A percentile compares a stretch with the other conserved stretches of the same genome.
Evolutionary conservation across 2,113 vertebrate species (phyloP).

Genomic region (Malurus cyaneus): DNA sequence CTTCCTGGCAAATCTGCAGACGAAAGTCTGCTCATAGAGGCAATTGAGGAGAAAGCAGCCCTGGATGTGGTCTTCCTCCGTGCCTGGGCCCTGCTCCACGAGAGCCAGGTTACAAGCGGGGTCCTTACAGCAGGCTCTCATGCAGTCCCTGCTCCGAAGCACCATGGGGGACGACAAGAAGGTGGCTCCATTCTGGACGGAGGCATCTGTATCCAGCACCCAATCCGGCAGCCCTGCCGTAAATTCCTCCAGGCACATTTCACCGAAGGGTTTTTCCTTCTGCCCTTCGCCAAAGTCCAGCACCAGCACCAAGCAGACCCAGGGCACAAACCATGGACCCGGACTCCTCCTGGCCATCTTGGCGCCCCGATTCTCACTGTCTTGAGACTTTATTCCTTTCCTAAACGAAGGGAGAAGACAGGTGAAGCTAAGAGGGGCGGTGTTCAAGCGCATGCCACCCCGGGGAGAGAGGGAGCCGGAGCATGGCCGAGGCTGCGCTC

Average conservation of each 20-base stretch:
- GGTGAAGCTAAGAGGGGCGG: not conserved
- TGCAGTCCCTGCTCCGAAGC: constrained; percentile 75
- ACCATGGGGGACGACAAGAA: constrained; percentile 80
- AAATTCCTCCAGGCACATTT: constrained; percentile 75
- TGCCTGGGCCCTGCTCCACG: constrained; percentile 71
- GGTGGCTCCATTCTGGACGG: constrained; percentile 86
- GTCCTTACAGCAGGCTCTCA: constrained; percentile 83
- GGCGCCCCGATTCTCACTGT: not conserved
- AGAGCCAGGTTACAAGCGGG: constrained; percentile 86
- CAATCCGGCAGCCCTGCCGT: constrained; percentile 77
- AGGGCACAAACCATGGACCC: not conserved
- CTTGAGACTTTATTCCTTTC: not conserved
- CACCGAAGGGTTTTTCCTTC: constrained; percentile 29
- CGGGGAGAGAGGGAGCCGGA: not conserved
- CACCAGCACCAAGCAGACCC: not conserved
- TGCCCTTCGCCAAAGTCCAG: not conserved
- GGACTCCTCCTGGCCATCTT: not conserved
- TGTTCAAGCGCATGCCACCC: not conserved
- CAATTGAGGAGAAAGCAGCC: constrained; percentile 91
- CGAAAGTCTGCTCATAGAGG: constrained; percentile 86
- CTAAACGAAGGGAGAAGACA: not conserved
- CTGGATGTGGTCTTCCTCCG: constrained; percentile 61
- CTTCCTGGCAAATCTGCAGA: constrained; percentile 85
- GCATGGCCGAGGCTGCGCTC: fast-evolving
- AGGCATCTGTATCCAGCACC: constrained; percentile 85